Base-by-base conservation (phyloP, 2,888 invertebrate species). In the Morpho helenor region DNA sequence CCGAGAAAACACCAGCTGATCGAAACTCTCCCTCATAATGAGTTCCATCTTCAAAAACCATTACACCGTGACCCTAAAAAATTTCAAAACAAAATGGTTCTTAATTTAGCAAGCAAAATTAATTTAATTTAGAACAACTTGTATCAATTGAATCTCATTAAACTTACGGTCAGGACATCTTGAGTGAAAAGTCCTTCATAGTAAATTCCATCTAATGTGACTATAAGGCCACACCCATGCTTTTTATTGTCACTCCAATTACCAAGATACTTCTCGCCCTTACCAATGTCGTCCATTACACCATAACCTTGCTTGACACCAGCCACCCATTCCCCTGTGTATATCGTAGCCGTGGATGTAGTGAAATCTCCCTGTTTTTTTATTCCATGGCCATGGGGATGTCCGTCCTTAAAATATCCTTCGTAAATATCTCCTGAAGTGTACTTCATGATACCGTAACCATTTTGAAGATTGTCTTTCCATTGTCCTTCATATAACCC, bases 181-280 rank as follows among this genome's bases (percentile, higher is more conserved):
- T 95, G 94, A 71, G 93, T 93, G 76, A 97, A 98, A 63, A 93
- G 92, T 9, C 98, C 98, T 86, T 97, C 97, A 71, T 97, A 97
- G 81, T 97, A 98, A 78, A 96, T 95, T 0, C 97, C 97, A 76
- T 97, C 97, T 58, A 97, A 91, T 0, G 97, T 97, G 10, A 98
- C 96, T 58, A 97, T 96, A 60, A 96, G 90, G 4, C 97, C 98
- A 72, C 93, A 94, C 0, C 97, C 98, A 72, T 96, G 94, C 63
- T 95, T 95, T 76, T 94, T 93, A 76, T 96, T 96, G 64, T 97
- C 96, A 61, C 92, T 93, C 96, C 97, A 98, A 82, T 94, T 94
- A 7, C 98, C 98, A 80, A 98, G 92, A 80, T 97, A 98, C 79
- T 97, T 97, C 79, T 97, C 96, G 2, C 97, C 97, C 70, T 94